Percentiles rank a stretch among this genome's conserved stretches.
Evolutionary conservation across 2,888 invertebrate genomes (phyloP).

Genomic region (Cephus pygmeus): DNA sequence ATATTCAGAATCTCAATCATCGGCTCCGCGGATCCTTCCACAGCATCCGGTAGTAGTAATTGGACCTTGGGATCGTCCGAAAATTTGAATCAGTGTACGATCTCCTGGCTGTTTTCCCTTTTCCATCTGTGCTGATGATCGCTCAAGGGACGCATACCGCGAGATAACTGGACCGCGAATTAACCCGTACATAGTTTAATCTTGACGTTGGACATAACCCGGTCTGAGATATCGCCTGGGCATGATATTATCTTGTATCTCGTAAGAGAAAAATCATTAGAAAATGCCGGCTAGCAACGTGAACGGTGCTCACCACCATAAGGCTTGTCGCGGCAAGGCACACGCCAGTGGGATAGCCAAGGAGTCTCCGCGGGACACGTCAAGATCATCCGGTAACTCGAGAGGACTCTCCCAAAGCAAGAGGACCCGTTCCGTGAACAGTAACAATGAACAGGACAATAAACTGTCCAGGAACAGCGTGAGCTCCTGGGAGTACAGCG

Average conservation of each 20-base stretch:
- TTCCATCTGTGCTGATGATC: not conserved
- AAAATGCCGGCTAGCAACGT: conserved; percentile 68
- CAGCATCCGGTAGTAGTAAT: not conserved
- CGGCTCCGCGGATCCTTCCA: not conserved
- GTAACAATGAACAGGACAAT: conserved; percentile 45
- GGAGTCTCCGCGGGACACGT: conserved; percentile 36
- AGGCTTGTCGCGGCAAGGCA: conserved; percentile 80
- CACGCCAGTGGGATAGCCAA: conserved; percentile 79
- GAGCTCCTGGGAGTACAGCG: conserved; percentile 76
- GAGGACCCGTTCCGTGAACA: not conserved
- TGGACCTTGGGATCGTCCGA: not conserved
- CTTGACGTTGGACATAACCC: not conserved
- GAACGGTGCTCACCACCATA: conserved; percentile 72
- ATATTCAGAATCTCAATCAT: not conserved
- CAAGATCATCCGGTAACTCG: not conserved
- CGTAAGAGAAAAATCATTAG: not conserved
- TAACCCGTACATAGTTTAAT: not conserved
- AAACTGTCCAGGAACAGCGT: conserved; percentile 73
- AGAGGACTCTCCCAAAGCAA: not conserved
- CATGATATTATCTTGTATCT: not conserved
- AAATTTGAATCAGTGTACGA: not conserved
- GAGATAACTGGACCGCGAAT: not conserved
- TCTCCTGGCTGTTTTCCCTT: not conserved
- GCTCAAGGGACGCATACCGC: not conserved
- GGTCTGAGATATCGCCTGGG: not conserved